These are phyloP conservation scores for Metridium senile DNA, from an alignment of 92 coral and sea anemone species.

Conservation along the genomic window DNA sequence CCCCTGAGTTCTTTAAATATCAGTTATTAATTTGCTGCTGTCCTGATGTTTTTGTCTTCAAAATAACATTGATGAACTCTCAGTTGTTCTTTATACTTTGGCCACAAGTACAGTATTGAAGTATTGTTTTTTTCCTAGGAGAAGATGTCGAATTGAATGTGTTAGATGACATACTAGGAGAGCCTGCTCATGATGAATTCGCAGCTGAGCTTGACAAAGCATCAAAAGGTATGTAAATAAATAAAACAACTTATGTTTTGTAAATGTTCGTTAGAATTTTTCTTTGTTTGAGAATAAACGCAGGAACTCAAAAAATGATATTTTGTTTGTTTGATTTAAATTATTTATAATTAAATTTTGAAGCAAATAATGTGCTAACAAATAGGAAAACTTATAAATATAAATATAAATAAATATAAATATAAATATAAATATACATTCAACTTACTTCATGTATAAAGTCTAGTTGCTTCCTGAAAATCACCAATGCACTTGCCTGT, in stretches of 20 bases:
- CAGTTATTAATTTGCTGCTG: too few species aligned
- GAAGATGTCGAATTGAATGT: slow-evolving; percentile 95
- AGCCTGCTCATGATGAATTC: slow-evolving; percentile 94
- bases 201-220: slow-evolving; percentile 92
- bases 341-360: too few species aligned
- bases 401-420: too few species aligned
- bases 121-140: slow-evolving; percentile 9
- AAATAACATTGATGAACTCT: not conserved
- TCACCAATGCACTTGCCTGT: too few species aligned
- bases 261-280: too few species aligned
- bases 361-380: too few species aligned
- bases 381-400: too few species aligned
- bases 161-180: slow-evolving; percentile 92
- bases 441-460: too few species aligned
- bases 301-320: not conserved
- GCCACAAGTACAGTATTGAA: not conserved
- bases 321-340: not conserved
- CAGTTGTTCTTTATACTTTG: not conserved
- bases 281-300: not conserved
- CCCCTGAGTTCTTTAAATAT: too few species aligned
- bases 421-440: too few species aligned
- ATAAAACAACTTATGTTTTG: not conserved
- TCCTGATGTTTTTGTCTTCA: not conserved
- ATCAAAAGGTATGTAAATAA: slow-evolving; percentile 40
- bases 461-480: too few species aligned